phyloP scores from a whole-genome alignment of 2,888 invertebrate species.

The Chirona hameri region DNA sequence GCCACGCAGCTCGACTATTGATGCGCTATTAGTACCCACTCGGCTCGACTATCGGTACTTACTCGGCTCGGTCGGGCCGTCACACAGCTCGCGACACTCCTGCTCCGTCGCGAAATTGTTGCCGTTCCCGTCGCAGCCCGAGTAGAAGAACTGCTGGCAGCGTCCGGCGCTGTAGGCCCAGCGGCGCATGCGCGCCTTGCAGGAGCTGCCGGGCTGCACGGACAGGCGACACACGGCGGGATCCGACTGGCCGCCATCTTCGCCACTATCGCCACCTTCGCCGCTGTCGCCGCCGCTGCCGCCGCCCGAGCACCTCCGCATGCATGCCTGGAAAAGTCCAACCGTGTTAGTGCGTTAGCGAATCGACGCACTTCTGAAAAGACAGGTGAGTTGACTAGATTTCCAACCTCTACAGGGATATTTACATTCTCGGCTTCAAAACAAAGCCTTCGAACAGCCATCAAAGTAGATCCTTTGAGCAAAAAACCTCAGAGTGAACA shows the following conservation, averaged over 20 bases:
- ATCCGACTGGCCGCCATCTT: neutral
- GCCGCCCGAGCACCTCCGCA: neutral
- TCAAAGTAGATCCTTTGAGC: too few relatives aligned
- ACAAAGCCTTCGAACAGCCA: too few relatives aligned
- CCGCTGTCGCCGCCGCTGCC: neutral
- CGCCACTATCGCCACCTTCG: neutral
- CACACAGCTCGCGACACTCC: conserved; percentile 27
- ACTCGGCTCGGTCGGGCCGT: neutral
- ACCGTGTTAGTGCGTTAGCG: too few relatives aligned
- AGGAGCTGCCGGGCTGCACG: neutral
- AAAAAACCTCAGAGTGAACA: too few relatives aligned
- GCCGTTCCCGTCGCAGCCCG: conserved; percentile 33
- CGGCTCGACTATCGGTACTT: too few relatives aligned
- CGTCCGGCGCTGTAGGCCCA: conserved; percentile 27
- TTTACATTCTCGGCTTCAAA: too few relatives aligned
- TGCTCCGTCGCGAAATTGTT: conserved; percentile 33
- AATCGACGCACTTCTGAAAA: too few relatives aligned
- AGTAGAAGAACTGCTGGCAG: conserved; percentile 30
- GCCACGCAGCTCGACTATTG: too few relatives aligned
- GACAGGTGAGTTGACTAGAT: too few relatives aligned
- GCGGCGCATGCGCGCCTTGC: conserved; percentile 6
- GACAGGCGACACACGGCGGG: neutral
- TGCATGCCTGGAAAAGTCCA: neutral
- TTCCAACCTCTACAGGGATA: too few relatives aligned
- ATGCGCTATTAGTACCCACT: too few relatives aligned